Base-by-base conservation (phyloP, 2,113 vertebrate species). In the Oreochromis tanganicae region DNA sequence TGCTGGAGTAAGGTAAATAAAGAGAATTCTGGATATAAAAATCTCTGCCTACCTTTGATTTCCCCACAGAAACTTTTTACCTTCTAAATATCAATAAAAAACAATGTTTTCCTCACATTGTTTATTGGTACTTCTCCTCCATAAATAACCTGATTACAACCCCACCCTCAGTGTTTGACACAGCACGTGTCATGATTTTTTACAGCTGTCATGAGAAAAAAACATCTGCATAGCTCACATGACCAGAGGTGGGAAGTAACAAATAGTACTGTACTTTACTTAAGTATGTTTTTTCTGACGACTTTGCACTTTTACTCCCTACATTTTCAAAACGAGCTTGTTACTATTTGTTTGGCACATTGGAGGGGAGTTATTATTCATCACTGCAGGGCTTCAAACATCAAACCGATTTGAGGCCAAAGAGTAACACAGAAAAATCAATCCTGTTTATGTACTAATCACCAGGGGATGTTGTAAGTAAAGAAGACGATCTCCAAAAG, bases 1-100 rank as follows among this genome's bases (percentile, higher is more conserved):
- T 4, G 1, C 4, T 17, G 46, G 46, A 52, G 17, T 52, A 52
- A 52, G 50, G 0, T n/a, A 54, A 54, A 0, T 54, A 54, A 9
- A 50, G 48, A 50, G 48, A 50, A 50, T 50, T 50, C 16, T 50
- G 48, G 16, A 50, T 50, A 17, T 50, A 8, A 50, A 54, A n/a
- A n/a, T 54, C 19, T 54, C 19, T 54, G 50, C 50, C 50, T 54
- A n/a, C 19, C n/a, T 54, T 54, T n/a, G 50, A 54, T 54, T 54
- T 54, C 50, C 19, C 50, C 19, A 54, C 50, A 54, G 50, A 54
- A 54, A 9, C 50, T 5, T 54, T 54, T 10, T 54, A 54, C 50
- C 19, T 54, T n/a, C 19, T 54, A 54, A 54, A 54, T 54, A 54
- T n/a, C 9, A 54, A 54, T 54, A 54, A 54, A n/a, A 52, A 52